These are phyloP conservation scores for Ischnus inquisitorius DNA, from an alignment of 2,888 invertebrate genomes.

Conservation along the genomic window DNA sequence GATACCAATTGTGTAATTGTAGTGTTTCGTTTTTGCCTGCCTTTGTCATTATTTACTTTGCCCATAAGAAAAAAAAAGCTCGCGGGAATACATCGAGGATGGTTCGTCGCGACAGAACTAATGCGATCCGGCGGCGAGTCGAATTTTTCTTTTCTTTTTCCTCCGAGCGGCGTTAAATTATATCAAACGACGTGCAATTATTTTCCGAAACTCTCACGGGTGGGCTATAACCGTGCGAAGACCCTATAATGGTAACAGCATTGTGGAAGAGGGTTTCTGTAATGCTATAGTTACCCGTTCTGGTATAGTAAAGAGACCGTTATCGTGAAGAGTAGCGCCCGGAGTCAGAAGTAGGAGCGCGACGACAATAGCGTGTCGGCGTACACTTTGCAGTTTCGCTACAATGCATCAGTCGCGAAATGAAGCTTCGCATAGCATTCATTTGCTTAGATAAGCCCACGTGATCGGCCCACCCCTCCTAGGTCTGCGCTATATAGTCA, in stretches of 20 bases:
- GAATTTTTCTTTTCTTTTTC: conserved; percentile 1
- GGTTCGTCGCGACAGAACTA: background rate
- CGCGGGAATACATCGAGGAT: background rate
- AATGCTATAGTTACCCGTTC: conserved; percentile 23
- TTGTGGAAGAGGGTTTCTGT: background rate
- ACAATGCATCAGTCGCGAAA: conserved; percentile 82
- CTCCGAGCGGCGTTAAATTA: conserved; percentile 28
- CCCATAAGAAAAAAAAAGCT: background rate
- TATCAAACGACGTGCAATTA: conserved; percentile 47
- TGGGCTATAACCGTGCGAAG: conserved; percentile 15
- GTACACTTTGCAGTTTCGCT: conserved; percentile 81
- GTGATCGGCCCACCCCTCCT: conserved; percentile 54
- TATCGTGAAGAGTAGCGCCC: conserved; percentile 46
- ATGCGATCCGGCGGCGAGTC: background rate
- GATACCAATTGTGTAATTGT: too few relatives aligned
- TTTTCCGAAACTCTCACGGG: conserved; percentile 33
- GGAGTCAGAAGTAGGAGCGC: conserved; percentile 54
- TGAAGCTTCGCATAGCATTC: conserved; percentile 81
- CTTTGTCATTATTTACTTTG: too few relatives aligned
- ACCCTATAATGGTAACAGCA: background rate
- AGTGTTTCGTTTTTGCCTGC: too few relatives aligned
- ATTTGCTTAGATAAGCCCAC: conserved; percentile 83
- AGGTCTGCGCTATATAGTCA: conserved; percentile 9
- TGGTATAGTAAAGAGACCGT: conserved; percentile 48
- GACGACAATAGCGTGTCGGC: conserved; percentile 78